These are phyloP conservation scores for Noctua janthina DNA, from an alignment of 2,888 invertebrate genomes.

Conservation along the genomic window DNA sequence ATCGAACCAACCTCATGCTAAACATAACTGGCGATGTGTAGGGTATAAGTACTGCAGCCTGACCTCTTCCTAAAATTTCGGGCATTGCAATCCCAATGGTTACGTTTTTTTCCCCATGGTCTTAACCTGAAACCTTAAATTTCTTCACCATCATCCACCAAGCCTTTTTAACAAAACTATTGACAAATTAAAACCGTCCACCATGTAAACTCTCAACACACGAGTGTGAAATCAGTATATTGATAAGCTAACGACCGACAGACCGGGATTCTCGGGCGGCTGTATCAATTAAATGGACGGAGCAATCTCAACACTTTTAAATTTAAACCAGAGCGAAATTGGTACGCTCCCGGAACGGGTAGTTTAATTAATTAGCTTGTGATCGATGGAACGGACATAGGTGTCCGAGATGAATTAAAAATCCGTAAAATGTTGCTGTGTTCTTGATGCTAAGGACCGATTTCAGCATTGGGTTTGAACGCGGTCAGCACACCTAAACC, in stretches of 20 bases:
- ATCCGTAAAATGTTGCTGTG: not conserved
- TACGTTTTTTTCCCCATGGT: not conserved
- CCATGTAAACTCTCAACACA: slow-evolving; percentile 71
- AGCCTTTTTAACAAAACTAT: slow-evolving; percentile 7
- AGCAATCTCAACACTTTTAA: slow-evolving; percentile 81
- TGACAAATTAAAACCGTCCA: slow-evolving; percentile 45
- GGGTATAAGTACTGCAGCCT: not conserved
- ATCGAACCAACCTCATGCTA: not conserved
- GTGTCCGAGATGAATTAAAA: slow-evolving; percentile 28
- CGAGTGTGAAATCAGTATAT: slow-evolving; percentile 72
- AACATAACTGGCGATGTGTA: not conserved
- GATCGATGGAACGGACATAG: slow-evolving; percentile 51
- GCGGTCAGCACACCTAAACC: not conserved
- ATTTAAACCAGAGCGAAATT: slow-evolving; percentile 71
- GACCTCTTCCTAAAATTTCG: not conserved
- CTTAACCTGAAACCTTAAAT: not conserved
- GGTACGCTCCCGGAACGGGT: slow-evolving; percentile 57
- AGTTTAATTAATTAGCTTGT: slow-evolving; percentile 61
- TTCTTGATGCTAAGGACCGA: not conserved
- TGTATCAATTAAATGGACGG: slow-evolving; percentile 87
- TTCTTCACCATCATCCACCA: not conserved
- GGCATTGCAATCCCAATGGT: not conserved
- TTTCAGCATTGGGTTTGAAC: not conserved
- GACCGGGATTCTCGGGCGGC: slow-evolving; percentile 78
- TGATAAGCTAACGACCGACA: slow-evolving; percentile 88